Evolutionary conservation across 1,140 invertebrate species (phyloP).

Genomic region (Aphaenogaster ashmeadi): DNA sequence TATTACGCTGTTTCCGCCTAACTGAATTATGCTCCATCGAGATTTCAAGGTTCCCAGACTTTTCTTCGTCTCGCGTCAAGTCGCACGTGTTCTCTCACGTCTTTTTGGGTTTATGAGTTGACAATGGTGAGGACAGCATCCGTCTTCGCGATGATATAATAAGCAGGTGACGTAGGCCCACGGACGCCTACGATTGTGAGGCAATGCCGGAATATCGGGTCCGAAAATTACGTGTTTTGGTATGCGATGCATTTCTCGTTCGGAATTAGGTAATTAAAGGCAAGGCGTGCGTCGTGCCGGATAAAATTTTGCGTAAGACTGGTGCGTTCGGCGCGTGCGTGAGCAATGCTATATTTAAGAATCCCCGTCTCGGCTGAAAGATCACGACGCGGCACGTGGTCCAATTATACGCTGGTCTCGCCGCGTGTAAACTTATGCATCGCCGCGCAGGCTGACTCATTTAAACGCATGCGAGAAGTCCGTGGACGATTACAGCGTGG

Average conservation of each 20-base stretch:
- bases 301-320: slow-evolving; percentile 54
- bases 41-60: neutral
- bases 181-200: neutral
- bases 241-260: neutral
- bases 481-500: neutral
- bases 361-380: slow-evolving; percentile 44
- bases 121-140: slow-evolving; percentile 2
- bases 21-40: neutral
- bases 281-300: neutral
- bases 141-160: slow-evolving; percentile 41
- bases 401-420: slow-evolving; percentile 42
- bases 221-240: slow-evolving; percentile 24
- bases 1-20: neutral
- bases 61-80: neutral
- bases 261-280: slow-evolving; percentile 48
- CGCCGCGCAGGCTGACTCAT: neutral
- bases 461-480: slow-evolving; percentile 1
- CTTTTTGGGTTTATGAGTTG: neutral
- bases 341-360: slow-evolving; percentile 54
- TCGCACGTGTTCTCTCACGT: neutral
- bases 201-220: neutral
- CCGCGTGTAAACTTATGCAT: neutral
- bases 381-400: slow-evolving; percentile 32
- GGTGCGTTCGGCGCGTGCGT: slow-evolving; percentile 38
- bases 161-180: slow-evolving; percentile 21